These are phyloP conservation scores for Trachythela sp. DNA, from an alignment of 64 coral and sea anemone species.

Conservation along the genomic window DNA sequence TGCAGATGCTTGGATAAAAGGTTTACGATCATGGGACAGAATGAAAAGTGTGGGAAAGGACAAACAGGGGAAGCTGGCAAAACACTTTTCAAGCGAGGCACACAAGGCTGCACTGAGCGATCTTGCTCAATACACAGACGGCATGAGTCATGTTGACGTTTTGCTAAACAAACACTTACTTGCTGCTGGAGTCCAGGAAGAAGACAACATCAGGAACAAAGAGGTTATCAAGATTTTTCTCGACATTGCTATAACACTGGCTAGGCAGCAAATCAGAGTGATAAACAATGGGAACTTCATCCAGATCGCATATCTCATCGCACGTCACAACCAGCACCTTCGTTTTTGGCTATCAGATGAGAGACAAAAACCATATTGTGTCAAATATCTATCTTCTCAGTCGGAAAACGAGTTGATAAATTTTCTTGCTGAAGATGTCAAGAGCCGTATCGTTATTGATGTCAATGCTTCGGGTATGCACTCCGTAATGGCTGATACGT, in stretches of 20 bases:
- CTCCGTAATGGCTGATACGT: background rate
- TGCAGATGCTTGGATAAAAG: background rate
- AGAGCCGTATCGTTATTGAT: background rate
- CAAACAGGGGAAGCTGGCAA: background rate
- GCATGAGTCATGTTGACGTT: background rate
- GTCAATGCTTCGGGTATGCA: background rate
- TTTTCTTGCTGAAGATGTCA: background rate
- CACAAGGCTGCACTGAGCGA: background rate
- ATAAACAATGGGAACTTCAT: slow-evolving; percentile 22
- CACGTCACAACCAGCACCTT: slow-evolving; percentile 17
- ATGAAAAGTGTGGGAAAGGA: background rate
- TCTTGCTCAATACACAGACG: background rate
- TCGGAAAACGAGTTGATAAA: too few species aligned
- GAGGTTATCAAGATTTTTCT: background rate
- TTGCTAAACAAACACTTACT: background rate
- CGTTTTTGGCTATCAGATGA: slow-evolving; percentile 8
- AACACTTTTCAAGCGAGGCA: background rate
- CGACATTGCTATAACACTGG: slow-evolving; percentile 29
- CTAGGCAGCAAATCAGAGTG: slow-evolving; percentile 18
- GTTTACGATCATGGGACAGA: background rate
- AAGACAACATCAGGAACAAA: background rate
- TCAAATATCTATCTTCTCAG: background rate
- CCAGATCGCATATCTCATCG: slow-evolving; percentile 23
- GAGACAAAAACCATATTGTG: too few species aligned
- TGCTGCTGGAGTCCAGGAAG: background rate